A percentile compares a stretch with the other conserved stretches of the same genome.
phyloP scores from a whole-genome alignment of 1,140 invertebrate species.

The Idris sp. region DNA sequence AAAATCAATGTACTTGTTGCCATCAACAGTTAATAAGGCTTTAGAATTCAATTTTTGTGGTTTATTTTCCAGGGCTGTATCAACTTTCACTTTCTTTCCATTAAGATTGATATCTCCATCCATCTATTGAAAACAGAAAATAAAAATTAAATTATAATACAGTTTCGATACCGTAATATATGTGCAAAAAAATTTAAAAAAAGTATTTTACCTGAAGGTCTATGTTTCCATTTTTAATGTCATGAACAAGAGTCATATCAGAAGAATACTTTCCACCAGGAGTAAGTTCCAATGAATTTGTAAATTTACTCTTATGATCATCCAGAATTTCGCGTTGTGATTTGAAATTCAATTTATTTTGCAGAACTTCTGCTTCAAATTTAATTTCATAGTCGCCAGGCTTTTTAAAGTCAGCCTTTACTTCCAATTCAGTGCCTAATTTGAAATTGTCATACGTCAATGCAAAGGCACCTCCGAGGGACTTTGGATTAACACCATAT shows the following conservation, averaged over 20 bases:
- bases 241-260: slow-evolving; percentile 79
- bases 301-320: slow-evolving; percentile 81
- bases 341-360: slow-evolving; percentile 80
- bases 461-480: slow-evolving; percentile 77
- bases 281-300: slow-evolving; percentile 80
- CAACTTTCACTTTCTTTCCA: slow-evolving; percentile 80
- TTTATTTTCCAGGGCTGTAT: slow-evolving; percentile 77
- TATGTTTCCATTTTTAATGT: slow-evolving; percentile 78
- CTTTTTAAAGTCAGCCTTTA: slow-evolving; percentile 78
- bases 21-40: slow-evolving; percentile 76
- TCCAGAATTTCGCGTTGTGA: slow-evolving; percentile 79
- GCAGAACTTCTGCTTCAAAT: slow-evolving; percentile 78
- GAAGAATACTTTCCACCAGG: slow-evolving; percentile 82
- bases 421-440: slow-evolving; percentile 79
- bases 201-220: slow-evolving; percentile 76
- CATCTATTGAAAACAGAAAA: slow-evolving; percentile 48
- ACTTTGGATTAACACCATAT: slow-evolving; percentile 78
- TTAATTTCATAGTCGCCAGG: slow-evolving; percentile 81
- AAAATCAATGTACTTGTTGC: slow-evolving; percentile 79
- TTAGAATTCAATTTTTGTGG: slow-evolving; percentile 78
- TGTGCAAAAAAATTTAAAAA: no score
- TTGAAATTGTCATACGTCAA: slow-evolving; percentile 80
- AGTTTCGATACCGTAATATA: no score
- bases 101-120: slow-evolving; percentile 76
- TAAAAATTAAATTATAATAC: no score